Conservation (phyloP, 2,797 vertebrate genomes). For the Pygocentrus nattereri region DNA sequence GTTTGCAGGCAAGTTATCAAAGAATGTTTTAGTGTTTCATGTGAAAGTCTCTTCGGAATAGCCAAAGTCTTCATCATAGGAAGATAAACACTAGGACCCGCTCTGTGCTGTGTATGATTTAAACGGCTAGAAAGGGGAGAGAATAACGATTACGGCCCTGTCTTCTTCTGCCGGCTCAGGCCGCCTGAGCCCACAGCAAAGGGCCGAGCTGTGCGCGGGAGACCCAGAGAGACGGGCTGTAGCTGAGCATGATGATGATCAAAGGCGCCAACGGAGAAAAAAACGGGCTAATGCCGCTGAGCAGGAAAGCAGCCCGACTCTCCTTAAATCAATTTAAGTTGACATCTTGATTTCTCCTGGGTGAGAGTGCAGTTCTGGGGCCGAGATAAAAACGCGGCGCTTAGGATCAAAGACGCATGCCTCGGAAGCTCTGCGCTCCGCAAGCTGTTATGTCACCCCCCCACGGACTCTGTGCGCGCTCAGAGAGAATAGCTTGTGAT, state of each 20-base stretch:
- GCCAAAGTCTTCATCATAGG: slow-evolving; percentile 22
- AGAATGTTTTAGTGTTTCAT: slow-evolving; percentile 21
- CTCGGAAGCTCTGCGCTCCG: slow-evolving; percentile 65
- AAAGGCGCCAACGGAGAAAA: slow-evolving; percentile 68
- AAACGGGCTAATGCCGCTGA: slow-evolving; percentile 68
- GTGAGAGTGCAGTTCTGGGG: slow-evolving; percentile 63
- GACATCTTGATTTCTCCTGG: slow-evolving; percentile 82
- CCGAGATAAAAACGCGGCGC: slow-evolving; percentile 75
- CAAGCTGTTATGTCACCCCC: slow-evolving; percentile 68
- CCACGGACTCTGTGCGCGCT: slow-evolving; percentile 63
- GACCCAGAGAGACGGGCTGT: slow-evolving; percentile 27
- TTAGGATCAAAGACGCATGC: slow-evolving; percentile 79
- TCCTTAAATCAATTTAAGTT: slow-evolving; percentile 79
- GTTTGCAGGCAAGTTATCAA: slow-evolving; percentile 2
- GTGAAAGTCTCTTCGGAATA: slow-evolving; percentile 17
- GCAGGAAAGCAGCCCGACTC: slow-evolving; percentile 68
- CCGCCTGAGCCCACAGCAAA: not conserved
- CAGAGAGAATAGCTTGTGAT: slow-evolving; percentile 55
- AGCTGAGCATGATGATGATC: slow-evolving; percentile 68
- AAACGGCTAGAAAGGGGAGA: not conserved
- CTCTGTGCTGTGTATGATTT: slow-evolving; percentile 14
- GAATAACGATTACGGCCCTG: slow-evolving; percentile 31
- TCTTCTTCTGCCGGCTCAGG: slow-evolving; percentile 10
- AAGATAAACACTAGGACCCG: slow-evolving; percentile 20
- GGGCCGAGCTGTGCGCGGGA: slow-evolving; percentile 30